phyloP scores from a whole-genome alignment of 2,888 invertebrate genomes.

The Lochmaea capreae region DNA sequence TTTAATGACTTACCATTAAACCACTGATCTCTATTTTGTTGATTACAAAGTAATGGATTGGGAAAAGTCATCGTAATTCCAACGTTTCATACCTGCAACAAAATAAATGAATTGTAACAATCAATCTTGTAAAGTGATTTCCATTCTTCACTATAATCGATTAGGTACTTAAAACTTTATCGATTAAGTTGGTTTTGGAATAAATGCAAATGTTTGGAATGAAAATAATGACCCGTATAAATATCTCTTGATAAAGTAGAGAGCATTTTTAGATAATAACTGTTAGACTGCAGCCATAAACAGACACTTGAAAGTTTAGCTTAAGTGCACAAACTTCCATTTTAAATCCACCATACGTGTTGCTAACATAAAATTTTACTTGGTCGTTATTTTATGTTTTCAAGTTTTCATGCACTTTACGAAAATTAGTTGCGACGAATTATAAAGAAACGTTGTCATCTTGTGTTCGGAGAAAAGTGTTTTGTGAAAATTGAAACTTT shows the following conservation, averaged over 20 bases:
- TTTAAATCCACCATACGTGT: background rate
- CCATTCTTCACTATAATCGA: too few relatives aligned
- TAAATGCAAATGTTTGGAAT: too few relatives aligned
- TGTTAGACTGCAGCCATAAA: background rate
- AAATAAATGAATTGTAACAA: background rate
- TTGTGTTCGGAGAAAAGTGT: too few relatives aligned
- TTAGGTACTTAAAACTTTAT: too few relatives aligned
- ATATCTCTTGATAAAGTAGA: background rate
- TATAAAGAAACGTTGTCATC: too few relatives aligned
- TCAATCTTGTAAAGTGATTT: background rate
- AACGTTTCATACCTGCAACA: slow-evolving; percentile 1
- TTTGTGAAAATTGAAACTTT: too few relatives aligned
- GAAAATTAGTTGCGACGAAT: background rate
- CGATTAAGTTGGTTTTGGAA: background rate
- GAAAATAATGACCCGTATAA: background rate
- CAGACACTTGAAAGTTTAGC: background rate
- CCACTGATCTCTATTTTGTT: slow-evolving; percentile 2
- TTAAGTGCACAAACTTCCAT: background rate
- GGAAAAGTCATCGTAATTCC: background rate
- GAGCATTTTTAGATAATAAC: background rate
- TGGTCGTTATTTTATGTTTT: background rate
- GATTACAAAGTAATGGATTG: background rate
- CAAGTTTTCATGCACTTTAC: background rate
- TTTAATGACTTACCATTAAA: background rate
- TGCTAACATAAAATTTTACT: background rate